Evolutionary conservation across 2,888 invertebrate species (phyloP), one percentile per base, ranked within the genome.

Genomic region (Ormyrus nitidulus): DNA sequence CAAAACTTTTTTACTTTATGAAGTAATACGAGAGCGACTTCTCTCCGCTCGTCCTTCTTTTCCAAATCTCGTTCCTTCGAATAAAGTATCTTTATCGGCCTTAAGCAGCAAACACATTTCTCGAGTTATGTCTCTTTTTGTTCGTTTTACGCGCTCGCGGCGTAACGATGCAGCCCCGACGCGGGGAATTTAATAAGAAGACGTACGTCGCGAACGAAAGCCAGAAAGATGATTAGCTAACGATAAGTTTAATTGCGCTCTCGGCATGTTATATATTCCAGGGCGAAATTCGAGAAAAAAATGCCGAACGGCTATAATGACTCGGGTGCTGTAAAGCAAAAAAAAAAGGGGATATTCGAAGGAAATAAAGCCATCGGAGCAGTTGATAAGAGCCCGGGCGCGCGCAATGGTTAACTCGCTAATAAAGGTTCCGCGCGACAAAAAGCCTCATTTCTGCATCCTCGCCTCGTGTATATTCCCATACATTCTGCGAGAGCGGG

Each of bases 1-100:
- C 77, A 82, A 85, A 81, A 75, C 75, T 81, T 81, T 78, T 81
- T 71, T 78, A 81, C 77, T 81, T 81, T 81, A 81, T 79, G 68
- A 81, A 77, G 74, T 77, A 81, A 81, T 72, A 75, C 78, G 69
- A 73, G 53, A 77, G 64, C 73, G 58, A 72, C 76, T 69, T 72
- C 66, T 61, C 74, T 68, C 68, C 56, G n/a, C 9, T 44, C 66
- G 19, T 46, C 59, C 59, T 19, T 77, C 56, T 68, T 6, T 54
- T 61, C 69, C 13, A 59, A 59, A 64, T 54, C 59, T 19, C 13
- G n/a, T 70, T 71, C 51, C 44, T 13, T n/a, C 49, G 56, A 70
- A 74, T 77, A 62, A 77, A 66, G 74, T 74, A 77, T 77, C 61
- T 77, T 81, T 81, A 74, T 77, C 70, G 70, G 49, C 68, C 74